Base-by-base conservation (phyloP, 2,797 vertebrate genomes). In the Chelon auratus region DNA sequence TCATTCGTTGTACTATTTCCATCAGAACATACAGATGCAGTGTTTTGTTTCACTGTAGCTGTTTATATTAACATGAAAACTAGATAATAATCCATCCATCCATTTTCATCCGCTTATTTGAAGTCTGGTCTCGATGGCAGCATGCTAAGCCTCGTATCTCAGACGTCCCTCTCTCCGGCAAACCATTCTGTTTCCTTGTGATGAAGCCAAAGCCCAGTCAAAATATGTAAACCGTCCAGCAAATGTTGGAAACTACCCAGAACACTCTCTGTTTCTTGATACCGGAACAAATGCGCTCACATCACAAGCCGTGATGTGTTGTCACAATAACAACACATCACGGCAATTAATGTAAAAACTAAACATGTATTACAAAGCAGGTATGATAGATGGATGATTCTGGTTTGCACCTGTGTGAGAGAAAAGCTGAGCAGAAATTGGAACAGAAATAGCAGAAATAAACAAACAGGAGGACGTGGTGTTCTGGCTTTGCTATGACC, bases 401-500 rank as follows among this genome's bases (percentile, higher is more conserved):
- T 30, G 8, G 40, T 26, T 30, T 68, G 51, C 47, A 47, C 18
- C 42, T 48, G 63, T 83, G 58, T 82, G 64, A 63, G 12, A 78
- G 63, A 8, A 64, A 56, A 77, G 43, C 68, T 59, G 53, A 76
- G 64, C 36, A 43, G 54, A 39, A 3, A 40, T 9, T 75, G 83
- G 71, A 77, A 57, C 22, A 68, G 63, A 51, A 50, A 50, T 33
- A 3, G 30, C 30, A 7, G 30, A 33, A 33, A 33, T 33, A 33
- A 33, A 33, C 30, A 33, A 33, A 33, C 30, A 33, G 30, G 7
- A 33, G 30, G 30, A 56, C 58, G 56, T 10, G 20, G 39, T 50
- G 45, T 57, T 39, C 74, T 77, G 81, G 83, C 68, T 69, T 40
- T 52, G 72, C 72, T 59, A 14, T 51, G 65, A 70, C 77, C 60